Evolutionary conservation across 2,113 vertebrate genomes (phyloP), one percentile per base, ranked within the genome.

Genomic region (Oriolus oriolus): DNA sequence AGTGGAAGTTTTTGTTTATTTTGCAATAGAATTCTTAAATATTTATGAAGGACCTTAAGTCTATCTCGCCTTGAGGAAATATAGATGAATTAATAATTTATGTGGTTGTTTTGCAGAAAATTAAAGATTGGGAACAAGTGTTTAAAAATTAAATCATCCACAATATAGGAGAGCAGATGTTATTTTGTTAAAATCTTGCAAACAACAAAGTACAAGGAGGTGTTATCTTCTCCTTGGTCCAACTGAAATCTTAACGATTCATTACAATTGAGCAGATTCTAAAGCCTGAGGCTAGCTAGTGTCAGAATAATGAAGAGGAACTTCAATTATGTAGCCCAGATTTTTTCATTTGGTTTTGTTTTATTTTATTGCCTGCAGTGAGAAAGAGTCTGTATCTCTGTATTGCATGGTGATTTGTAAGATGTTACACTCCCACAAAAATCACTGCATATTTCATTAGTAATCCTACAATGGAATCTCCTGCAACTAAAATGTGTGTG

Each of bases 111-210:
- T 98, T 98, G 96, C 92, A 97, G 97, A 98, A 98, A 98, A 98
- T 98, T 98, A 98, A 98, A 98, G 97, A 94, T 97, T 98, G 96
- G 85, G 92, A 98, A 97, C 97, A 97, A 95, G 70, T 98, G 97
- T 98, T 98, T 98, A 98, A 98, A 98, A 98, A 98, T 98, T 98
- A 98, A 98, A 98, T 98, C 96, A 98, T 96, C 94, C 91, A 92
- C 93, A 95, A 84, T 93, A 94, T 93, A 97, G 97, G 96, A 97
- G 16, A 97, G 92, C 92, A 98, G 96, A 98, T 98, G 97, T 94
- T 97, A 97, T 97, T 97, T 97, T 97, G 97, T 96, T 97, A 94
- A 98, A 98, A 97, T 96, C 87, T 97, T 96, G 53, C 94, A 97
- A 91, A 97, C 87, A 97, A 96, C 79, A 70, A 95, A 96, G 57